Conservation (phyloP, 2,113 vertebrate genomes). For the Pollimyrus isidori region DNA sequence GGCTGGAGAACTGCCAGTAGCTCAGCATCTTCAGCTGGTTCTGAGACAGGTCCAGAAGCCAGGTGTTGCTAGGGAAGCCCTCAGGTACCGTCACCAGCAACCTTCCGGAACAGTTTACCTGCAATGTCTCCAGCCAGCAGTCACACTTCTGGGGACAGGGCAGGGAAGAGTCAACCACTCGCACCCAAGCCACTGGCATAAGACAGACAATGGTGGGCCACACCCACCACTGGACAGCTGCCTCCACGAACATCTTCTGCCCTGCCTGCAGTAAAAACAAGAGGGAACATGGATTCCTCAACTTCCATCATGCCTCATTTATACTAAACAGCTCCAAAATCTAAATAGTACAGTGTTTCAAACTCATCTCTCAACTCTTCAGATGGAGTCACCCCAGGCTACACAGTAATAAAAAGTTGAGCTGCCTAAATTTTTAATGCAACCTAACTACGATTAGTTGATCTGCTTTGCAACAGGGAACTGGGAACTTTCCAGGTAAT, state of each 20-base stretch:
- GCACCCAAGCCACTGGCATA: conserved; percentile 31
- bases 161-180: conserved; percentile 35
- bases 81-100: conserved; percentile 55
- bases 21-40: conserved; percentile 65
- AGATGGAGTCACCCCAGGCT: background rate
- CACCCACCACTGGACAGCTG: conserved; percentile 37
- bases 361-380: background rate
- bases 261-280: conserved; percentile 36
- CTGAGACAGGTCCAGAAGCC: conserved; percentile 63
- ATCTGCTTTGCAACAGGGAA: background rate
- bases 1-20: conserved; percentile 57
- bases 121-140: conserved; percentile 50
- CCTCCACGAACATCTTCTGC: conserved; percentile 54
- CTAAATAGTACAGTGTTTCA: background rate
- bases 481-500: background rate
- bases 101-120: conserved; percentile 62
- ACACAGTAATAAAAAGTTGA: background rate
- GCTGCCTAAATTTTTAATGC: background rate
- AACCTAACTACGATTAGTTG: background rate
- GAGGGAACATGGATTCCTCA: background rate
- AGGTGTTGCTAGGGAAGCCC: conserved; percentile 50
- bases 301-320: background rate
- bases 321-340: background rate
- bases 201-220: conserved; percentile 46
- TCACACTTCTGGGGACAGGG: conserved; percentile 62